phyloP scores from a whole-genome alignment of 35 echinoderm and acorn worm species.

The Holothuria glaberrima region DNA sequence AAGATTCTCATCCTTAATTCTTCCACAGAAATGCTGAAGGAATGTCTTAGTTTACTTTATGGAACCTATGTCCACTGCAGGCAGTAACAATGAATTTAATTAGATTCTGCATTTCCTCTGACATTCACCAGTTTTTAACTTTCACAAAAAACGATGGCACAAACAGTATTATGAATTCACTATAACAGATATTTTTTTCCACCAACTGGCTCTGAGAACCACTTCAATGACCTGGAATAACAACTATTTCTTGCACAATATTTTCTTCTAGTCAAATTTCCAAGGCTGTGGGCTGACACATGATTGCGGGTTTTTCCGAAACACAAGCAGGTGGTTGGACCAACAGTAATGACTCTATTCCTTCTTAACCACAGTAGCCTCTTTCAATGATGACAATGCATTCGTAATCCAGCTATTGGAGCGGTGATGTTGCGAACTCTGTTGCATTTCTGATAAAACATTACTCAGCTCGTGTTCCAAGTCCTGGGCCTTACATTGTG shows the following conservation, averaged over 20 bases:
- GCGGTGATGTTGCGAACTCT: neutral
- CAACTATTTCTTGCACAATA: neutral
- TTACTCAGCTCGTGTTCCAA: conserved; percentile 86
- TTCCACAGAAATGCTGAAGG: no score
- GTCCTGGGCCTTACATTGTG: conserved; percentile 87
- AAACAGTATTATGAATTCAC: no score
- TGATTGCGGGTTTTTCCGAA: no score
- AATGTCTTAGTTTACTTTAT: no score
- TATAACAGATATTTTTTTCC: neutral
- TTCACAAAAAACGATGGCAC: neutral
- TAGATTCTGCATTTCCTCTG: no score
- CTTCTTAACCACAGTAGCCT: conserved; percentile 70
- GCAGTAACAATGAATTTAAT: no score
- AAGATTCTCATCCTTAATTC: no score
- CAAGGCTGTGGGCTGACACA: no score
- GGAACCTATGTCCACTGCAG: no score
- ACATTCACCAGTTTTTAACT: no score
- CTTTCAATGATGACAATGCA: conserved; percentile 85
- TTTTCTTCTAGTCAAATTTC: no score
- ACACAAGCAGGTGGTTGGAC: no score
- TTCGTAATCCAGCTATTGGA: conserved; percentile 86
- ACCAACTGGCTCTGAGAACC: neutral
- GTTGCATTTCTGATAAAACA: conserved; percentile 70
- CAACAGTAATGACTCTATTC: conserved; percentile 4
- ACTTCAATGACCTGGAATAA: neutral